phyloP scores from a whole-genome alignment of 2,888 invertebrate species.

The Carpatolechia fugitivella region DNA sequence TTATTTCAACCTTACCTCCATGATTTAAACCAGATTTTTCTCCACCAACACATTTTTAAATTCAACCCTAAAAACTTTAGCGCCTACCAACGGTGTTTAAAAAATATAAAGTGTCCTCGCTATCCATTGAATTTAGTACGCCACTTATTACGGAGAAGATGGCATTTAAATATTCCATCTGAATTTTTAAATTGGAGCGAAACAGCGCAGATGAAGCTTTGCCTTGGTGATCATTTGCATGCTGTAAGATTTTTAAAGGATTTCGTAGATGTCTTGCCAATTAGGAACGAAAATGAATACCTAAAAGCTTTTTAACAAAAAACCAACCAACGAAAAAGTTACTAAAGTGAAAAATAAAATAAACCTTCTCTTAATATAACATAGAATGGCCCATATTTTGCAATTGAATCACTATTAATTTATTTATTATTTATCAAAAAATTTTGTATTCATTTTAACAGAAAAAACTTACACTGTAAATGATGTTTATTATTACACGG shows the following conservation, averaged over 20 bases:
- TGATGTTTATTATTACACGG: too few species aligned
- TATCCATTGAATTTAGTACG: constrained; percentile 16
- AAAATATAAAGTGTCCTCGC: constrained; percentile 27
- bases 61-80: constrained; percentile 34
- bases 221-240: not conserved
- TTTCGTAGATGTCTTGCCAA: not conserved
- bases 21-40: constrained; percentile 26
- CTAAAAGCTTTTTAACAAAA: too few species aligned
- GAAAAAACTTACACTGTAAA: too few species aligned
- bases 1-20: constrained; percentile 28
- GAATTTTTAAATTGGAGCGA: constrained; percentile 5
- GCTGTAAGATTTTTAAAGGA: not conserved
- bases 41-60: constrained; percentile 27
- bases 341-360: too few species aligned
- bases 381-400: too few species aligned
- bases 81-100: constrained; percentile 38
- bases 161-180: constrained; percentile 6
- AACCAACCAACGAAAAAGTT: too few species aligned
- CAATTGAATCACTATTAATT: too few species aligned
- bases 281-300: not conserved
- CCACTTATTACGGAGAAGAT: constrained; percentile 9
- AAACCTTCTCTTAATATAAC: too few species aligned
- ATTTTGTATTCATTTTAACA: too few species aligned
- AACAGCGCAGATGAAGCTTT: not conserved
- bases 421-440: too few species aligned